A percentile compares a stretch with the other conserved stretches of the same genome.
Conservation (phyloP, 2,113 vertebrate genomes). For the Proteles cristata region DNA sequence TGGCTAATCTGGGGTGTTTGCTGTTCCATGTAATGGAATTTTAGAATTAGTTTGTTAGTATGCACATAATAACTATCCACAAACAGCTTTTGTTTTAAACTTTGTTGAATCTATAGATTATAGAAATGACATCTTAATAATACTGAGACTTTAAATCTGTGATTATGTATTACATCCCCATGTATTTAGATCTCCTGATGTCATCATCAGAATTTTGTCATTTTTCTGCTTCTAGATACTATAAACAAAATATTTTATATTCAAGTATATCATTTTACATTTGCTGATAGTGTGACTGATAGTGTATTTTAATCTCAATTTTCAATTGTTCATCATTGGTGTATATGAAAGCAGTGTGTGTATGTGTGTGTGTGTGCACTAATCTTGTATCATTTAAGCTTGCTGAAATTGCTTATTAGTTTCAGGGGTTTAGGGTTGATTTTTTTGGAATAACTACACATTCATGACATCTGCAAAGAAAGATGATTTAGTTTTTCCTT, state of each 20-base stretch:
- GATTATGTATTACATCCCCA: background rate
- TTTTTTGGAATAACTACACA: background rate
- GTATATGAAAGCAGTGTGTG: background rate
- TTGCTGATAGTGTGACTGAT: background rate
- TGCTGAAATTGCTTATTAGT: background rate
- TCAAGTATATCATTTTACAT: background rate
- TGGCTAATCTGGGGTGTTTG: background rate
- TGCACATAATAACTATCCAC: background rate
- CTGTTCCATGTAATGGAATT: background rate
- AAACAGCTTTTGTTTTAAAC: background rate
- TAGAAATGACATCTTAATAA: background rate
- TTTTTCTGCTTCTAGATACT: background rate
- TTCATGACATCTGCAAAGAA: background rate
- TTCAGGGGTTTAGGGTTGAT: background rate
- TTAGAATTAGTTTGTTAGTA: background rate
- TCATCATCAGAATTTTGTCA: background rate
- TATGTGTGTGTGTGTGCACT: background rate
- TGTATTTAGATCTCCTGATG: background rate
- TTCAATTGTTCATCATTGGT: background rate
- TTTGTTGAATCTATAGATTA: background rate
- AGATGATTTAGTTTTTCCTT: background rate
- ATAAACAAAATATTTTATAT: background rate
- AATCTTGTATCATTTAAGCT: background rate
- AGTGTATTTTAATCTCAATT: background rate
- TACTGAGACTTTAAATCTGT: background rate